phyloP scores from a whole-genome alignment of 2,888 invertebrate species.

The Acholoe squamosa region DNA sequence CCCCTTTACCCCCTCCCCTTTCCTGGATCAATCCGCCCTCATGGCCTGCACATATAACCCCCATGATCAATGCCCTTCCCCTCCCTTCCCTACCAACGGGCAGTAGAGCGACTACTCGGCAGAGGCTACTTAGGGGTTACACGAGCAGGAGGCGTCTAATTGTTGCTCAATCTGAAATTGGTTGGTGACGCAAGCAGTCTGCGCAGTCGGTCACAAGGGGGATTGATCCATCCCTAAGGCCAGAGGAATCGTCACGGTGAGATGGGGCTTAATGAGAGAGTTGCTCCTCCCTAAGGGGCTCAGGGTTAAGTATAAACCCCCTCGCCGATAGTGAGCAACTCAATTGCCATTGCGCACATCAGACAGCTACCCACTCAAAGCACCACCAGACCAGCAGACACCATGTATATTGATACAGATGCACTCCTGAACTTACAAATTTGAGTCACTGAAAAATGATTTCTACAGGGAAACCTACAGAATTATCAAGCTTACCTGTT shows the following conservation, averaged over 20 bases:
- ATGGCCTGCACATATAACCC: background rate
- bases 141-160: slow-evolving; percentile 1
- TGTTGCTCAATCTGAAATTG: slow-evolving; percentile 36
- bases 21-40: background rate
- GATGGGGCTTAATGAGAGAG: background rate
- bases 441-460: no score
- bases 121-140: slow-evolving; percentile 23
- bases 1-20: background rate
- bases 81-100: background rate
- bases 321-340: background rate
- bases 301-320: slow-evolving; percentile 24
- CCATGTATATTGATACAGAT: no score
- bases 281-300: background rate
- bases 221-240: background rate
- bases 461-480: no score
- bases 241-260: background rate
- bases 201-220: background rate
- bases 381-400: no score
- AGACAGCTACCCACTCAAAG: background rate
- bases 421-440: no score
- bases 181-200: background rate
- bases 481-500: no score
- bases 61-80: background rate
- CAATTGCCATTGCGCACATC: background rate
- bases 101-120: background rate